phyloP scores from a whole-genome alignment of 1,140 invertebrate genomes.

The Planococcus citri region DNA sequence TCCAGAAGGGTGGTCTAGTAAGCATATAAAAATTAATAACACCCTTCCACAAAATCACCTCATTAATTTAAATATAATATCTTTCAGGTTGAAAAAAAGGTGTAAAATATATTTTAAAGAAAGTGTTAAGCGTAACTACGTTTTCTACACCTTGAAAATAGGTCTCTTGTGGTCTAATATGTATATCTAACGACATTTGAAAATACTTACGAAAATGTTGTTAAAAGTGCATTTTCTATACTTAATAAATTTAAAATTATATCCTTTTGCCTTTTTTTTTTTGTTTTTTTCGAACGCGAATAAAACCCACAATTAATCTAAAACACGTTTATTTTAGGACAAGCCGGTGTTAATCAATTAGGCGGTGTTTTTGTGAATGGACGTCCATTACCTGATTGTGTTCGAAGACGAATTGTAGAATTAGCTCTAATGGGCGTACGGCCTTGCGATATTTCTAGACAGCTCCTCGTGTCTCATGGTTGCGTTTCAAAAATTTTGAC shows the following conservation, averaged over 20 bases:
- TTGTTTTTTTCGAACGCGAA: too few species aligned
- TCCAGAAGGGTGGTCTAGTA: not conserved
- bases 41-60: not conserved
- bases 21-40: not conserved
- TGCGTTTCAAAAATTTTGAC: slow-evolving; percentile 95
- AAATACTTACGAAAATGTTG: not conserved
- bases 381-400: slow-evolving; percentile 80
- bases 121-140: not conserved
- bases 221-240: not conserved
- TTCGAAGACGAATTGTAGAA: slow-evolving; percentile 86
- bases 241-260: not conserved
- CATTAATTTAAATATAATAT: not conserved
- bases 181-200: not conserved
- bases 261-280: not conserved
- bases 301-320: not conserved
- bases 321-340: slow-evolving; percentile 45
- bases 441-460: slow-evolving; percentile 90
- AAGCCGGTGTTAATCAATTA: slow-evolving; percentile 89
- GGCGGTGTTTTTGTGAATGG: slow-evolving; percentile 95
- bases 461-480: slow-evolving; percentile 89
- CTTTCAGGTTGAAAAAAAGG: not conserved
- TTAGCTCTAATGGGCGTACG: slow-evolving; percentile 79
- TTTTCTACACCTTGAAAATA: not conserved
- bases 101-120: not conserved
- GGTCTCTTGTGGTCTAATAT: not conserved